These are phyloP conservation scores for Drosophila incognita DNA, from an alignment of 2,888 invertebrate genomes.

Conservation along the genomic window DNA sequence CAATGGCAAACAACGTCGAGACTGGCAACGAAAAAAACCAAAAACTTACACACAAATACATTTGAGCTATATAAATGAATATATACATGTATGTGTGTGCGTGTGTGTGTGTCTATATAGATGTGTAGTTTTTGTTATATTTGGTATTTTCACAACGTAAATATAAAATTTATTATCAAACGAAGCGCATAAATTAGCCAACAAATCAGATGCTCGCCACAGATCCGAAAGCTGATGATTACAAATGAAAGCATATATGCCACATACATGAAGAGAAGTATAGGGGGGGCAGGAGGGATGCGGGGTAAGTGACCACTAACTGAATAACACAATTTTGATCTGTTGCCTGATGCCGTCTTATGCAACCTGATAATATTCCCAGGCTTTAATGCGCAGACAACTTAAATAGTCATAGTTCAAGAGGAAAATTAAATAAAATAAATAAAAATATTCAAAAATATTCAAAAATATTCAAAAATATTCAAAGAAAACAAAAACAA, in stretches of 20 bases:
- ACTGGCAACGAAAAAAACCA: constrained; percentile 18
- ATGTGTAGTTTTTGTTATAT: constrained; percentile 28
- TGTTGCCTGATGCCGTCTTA: neutral
- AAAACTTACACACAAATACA: constrained; percentile 3
- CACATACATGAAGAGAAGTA: neutral
- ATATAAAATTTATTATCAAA: constrained; percentile 80
- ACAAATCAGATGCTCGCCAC: constrained; percentile 53
- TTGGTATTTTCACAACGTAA: constrained; percentile 71
- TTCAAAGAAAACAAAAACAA: too few species aligned
- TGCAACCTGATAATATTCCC: neutral
- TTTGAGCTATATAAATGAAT: constrained; percentile 1
- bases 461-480: too few species aligned
- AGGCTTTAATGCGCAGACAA: neutral
- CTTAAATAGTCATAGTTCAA: neutral
- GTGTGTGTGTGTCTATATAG: neutral
- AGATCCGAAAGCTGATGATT: constrained; percentile 49
- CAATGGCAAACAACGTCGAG: constrained; percentile 52
- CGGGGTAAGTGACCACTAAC: constrained; percentile 17
- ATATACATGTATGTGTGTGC: constrained; percentile 17
- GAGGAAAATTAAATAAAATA: neutral
- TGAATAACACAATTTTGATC: constrained; percentile 6
- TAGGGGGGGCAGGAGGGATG: too few species aligned
- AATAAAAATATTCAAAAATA: neutral
- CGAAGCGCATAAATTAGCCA: constrained; percentile 77
- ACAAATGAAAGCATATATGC: constrained; percentile 45